Evolutionary conservation across 2,113 vertebrate species (phyloP).

Genomic region (Synodontis membranacea): DNA sequence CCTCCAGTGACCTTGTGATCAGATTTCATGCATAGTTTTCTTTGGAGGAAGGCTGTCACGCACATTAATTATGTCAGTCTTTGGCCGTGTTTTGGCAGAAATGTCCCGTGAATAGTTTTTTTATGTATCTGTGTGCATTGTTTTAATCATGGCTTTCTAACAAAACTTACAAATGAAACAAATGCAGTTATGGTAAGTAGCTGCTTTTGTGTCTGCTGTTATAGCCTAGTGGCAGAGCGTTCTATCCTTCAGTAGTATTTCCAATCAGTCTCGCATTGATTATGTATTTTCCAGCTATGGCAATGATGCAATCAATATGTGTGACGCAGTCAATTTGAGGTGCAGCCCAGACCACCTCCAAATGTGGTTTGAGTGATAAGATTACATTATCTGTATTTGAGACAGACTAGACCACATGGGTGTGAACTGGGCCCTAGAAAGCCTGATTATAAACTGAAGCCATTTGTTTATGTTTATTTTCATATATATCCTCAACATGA

Average conservation of each 20-base stretch:
- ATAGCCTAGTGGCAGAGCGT: not conserved
- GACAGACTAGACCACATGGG: not conserved
- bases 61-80: not conserved
- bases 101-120: not conserved
- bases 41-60: not conserved
- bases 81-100: no score
- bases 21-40: not conserved
- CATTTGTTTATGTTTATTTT: not conserved
- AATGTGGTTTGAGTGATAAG: not conserved
- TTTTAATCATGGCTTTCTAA: not conserved
- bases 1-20: not conserved
- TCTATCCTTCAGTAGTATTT: not conserved
- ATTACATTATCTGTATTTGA: not conserved
- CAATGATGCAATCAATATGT: not conserved
- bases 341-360: not conserved
- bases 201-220: no score
- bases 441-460: not conserved
- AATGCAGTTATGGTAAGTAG: no score
- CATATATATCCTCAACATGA: not conserved
- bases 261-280: no score
- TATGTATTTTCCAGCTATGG: not conserved
- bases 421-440: not conserved
- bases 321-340: not conserved
- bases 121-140: not conserved
- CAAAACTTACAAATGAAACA: not conserved